Conservation (phyloP, 1,140 invertebrate species). For the Aphaenogaster floridana region DNA sequence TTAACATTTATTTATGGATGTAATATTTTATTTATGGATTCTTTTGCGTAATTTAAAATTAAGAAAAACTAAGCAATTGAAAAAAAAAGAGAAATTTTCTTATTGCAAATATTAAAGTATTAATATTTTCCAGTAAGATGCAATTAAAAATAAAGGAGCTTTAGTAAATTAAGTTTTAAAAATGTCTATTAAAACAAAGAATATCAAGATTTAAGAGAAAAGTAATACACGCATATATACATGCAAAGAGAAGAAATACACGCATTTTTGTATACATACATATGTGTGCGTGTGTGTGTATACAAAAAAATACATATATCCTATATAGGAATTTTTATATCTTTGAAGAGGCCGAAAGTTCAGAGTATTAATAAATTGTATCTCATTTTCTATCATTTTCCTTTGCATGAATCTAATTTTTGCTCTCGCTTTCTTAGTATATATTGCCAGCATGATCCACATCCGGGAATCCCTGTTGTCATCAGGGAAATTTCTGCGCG, state of each 20-base stretch:
- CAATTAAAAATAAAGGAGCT: background rate
- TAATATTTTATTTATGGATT: background rate
- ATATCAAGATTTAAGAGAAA: background rate
- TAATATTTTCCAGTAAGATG: background rate
- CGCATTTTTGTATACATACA: too few relatives aligned
- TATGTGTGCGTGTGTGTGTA: too few relatives aligned
- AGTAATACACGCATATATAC: background rate
- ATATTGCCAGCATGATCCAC: constrained; percentile 47
- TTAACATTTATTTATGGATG: background rate
- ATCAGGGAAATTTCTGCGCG: constrained; percentile 49
- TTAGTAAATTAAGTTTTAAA: background rate
- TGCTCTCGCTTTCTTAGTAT: background rate
- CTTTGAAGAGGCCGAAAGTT: background rate
- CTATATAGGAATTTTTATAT: background rate
- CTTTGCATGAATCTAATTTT: constrained; percentile 17
- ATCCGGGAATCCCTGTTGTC: constrained; percentile 45
- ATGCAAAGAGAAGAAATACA: background rate
- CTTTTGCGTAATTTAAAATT: background rate
- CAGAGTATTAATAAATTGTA: constrained; percentile 16
- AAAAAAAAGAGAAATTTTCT: background rate
- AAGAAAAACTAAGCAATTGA: background rate
- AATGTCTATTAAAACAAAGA: background rate
- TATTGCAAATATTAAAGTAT: background rate
- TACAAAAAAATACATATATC: background rate
- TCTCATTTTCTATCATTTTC: background rate